A percentile compares a stretch with the other conserved stretches of the same genome.
These are phyloP conservation scores for Peromyscus leucopus DNA, from an alignment of 2,113 vertebrate species.

Conservation along the genomic window DNA sequence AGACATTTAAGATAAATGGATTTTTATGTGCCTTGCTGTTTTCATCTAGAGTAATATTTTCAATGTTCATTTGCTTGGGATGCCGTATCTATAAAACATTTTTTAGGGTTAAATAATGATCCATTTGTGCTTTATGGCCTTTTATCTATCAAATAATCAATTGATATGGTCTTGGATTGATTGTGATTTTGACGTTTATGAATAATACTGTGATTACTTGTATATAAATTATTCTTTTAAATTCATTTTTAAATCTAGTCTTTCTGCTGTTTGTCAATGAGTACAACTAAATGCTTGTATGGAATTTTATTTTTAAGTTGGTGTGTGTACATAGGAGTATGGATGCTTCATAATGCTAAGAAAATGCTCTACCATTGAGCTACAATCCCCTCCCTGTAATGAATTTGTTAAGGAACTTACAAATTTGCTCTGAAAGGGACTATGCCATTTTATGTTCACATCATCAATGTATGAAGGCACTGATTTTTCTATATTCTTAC, in stretches of 20 bases:
- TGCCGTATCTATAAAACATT: not conserved
- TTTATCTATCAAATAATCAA: not conserved
- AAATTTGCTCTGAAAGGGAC: not conserved
- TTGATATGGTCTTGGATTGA: not conserved
- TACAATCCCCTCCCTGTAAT: not conserved
- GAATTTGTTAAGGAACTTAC: not conserved
- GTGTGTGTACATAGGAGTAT: not conserved
- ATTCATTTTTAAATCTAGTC: not conserved
- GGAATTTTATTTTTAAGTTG: not conserved
- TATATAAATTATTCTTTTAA: not conserved
- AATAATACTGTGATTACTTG: not conserved
- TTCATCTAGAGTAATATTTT: not conserved
- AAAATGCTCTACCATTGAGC: not conserved
- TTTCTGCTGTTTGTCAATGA: not conserved
- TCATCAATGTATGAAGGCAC: not conserved
- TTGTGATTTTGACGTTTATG: not conserved
- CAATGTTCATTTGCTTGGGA: not conserved
- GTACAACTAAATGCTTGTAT: not conserved
- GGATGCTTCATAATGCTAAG: not conserved
- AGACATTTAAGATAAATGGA: not conserved
- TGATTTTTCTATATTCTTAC: not conserved
- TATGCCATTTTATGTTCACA: not conserved
- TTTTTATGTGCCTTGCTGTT: not conserved
- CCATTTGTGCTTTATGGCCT: not conserved
- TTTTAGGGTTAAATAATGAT: not conserved